Percentiles rank a stretch among this genome's conserved stretches.
Conservation (phyloP, 2,888 invertebrate genomes). For the Diadromus collaris region DNA sequence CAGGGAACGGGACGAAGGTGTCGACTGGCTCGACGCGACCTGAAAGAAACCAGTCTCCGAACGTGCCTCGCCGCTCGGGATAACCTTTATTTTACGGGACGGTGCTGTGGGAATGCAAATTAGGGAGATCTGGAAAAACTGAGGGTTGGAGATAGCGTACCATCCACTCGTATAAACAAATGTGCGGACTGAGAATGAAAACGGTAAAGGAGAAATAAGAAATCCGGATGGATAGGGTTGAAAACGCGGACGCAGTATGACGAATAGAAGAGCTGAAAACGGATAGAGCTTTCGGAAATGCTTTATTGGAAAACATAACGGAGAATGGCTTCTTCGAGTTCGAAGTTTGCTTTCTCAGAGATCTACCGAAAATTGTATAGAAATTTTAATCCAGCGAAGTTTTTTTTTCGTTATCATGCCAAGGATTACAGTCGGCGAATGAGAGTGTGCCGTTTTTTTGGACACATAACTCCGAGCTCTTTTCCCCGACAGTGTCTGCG, state of each 20-base stretch:
- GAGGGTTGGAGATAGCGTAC: slow-evolving; percentile 36
- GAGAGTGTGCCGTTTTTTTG: slow-evolving; percentile 22
- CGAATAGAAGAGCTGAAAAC: background rate
- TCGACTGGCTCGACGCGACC: slow-evolving; percentile 66
- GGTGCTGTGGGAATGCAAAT: slow-evolving; percentile 72
- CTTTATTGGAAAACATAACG: slow-evolving; percentile 22
- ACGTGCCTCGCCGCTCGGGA: slow-evolving; percentile 72
- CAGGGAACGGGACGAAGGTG: slow-evolving; percentile 59
- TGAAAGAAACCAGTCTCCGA: slow-evolving; percentile 68
- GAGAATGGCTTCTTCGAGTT: slow-evolving; percentile 9
- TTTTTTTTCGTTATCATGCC: slow-evolving; percentile 7
- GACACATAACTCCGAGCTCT: slow-evolving; percentile 33
- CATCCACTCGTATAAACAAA: slow-evolving; percentile 40
- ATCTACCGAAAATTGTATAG: background rate
- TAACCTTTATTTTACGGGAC: slow-evolving; percentile 73
- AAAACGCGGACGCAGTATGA: background rate
- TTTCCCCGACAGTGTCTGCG: slow-evolving; percentile 41
- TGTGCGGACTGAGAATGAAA: slow-evolving; percentile 13
- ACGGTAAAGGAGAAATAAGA: slow-evolving; percentile 18
- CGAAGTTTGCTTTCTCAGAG: background rate
- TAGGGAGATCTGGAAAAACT: slow-evolving; percentile 59
- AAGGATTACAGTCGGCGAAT: slow-evolving; percentile 3
- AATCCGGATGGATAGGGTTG: slow-evolving; percentile 8
- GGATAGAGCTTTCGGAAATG: background rate
- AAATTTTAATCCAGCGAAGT: background rate